phyloP scores from a whole-genome alignment of 2,888 invertebrate species.

The Apodemia hepburni region DNA sequence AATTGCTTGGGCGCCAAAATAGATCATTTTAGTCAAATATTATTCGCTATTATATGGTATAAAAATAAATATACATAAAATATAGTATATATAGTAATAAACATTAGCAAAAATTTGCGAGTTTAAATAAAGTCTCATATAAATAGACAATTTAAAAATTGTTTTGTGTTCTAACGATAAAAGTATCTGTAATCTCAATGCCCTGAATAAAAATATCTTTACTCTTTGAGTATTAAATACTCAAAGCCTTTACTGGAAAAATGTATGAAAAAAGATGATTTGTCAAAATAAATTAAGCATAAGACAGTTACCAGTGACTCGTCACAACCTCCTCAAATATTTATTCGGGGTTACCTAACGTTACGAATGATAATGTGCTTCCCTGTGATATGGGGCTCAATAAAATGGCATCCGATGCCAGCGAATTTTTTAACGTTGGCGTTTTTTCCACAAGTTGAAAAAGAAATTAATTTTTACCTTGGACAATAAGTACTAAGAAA shows the following conservation, averaged over 20 bases:
- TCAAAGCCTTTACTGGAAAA: constrained; percentile 41
- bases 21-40: too few relatives aligned
- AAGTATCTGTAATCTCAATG: background rate
- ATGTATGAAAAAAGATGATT: constrained; percentile 62
- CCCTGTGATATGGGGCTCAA: constrained; percentile 35
- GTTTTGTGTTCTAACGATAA: background rate
- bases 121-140: too few relatives aligned
- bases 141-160: too few relatives aligned
- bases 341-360: constrained; percentile 51
- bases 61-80: too few relatives aligned
- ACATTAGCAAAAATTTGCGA: too few relatives aligned
- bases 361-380: constrained; percentile 49
- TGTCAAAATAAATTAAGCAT: constrained; percentile 79
- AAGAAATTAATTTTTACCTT: too few relatives aligned
- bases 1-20: too few relatives aligned
- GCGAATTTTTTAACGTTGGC: background rate
- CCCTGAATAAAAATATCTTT: constrained; percentile 45
- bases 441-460: too few relatives aligned
- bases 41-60: too few relatives aligned
- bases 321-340: constrained; percentile 69
- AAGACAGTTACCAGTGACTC: constrained; percentile 64
- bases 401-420: constrained; percentile 14
- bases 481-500: too few relatives aligned
- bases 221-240: too few relatives aligned
- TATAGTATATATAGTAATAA: too few relatives aligned